Evolutionary conservation across 2,113 vertebrate genomes (phyloP), one percentile per base, ranked within the genome.

Genomic region (Excalfactoria chinensis): DNA sequence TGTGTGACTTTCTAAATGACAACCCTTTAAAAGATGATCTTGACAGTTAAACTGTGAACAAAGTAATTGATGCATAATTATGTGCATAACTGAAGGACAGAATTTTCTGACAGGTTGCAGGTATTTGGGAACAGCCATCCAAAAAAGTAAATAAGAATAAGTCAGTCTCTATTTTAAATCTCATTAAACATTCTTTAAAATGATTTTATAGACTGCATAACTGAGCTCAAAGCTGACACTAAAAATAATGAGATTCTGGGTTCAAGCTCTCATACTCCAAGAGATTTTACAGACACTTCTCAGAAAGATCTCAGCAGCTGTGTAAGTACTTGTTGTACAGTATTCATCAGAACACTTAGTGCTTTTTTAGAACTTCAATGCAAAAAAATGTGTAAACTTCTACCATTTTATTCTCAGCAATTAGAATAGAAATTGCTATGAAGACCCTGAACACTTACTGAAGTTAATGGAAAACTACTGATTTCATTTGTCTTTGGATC

Each of bases 341-440:
- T 96, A 89, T 96, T 92, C 46, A 85, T 89, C 68, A 87, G 84
- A 89, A 87, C 63, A 85, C 49, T 86, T 94, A 86, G 89, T 76
- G 35, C 20, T 79, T 22, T 89, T 92, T 92, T 82, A 90, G 49
- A 90, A 84, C 34, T 79, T 94, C 66, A 22, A 85, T 93, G 85
- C 67, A 2, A 83, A 70, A 70, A 95, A 83, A 77, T 60, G 15
- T 85, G 46, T 58, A 70, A 90, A 79, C 28, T 62, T 95, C 26
- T 46, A 53, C 69, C 17, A 85, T 83, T 89, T 92, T 70, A 70
- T 89, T 76, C 74, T 90, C 78, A 91, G 22, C 37, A 92, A 81
- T 55, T 37, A 71, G 25, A 58, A 81, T 48, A 82, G 5, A 88
- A 88, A 74, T 37, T 59, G 5, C 19, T 51, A 35, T 25, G 11